Evolutionary conservation across 2,888 invertebrate species (phyloP).

Genomic region (Coelinius sp.): DNA sequence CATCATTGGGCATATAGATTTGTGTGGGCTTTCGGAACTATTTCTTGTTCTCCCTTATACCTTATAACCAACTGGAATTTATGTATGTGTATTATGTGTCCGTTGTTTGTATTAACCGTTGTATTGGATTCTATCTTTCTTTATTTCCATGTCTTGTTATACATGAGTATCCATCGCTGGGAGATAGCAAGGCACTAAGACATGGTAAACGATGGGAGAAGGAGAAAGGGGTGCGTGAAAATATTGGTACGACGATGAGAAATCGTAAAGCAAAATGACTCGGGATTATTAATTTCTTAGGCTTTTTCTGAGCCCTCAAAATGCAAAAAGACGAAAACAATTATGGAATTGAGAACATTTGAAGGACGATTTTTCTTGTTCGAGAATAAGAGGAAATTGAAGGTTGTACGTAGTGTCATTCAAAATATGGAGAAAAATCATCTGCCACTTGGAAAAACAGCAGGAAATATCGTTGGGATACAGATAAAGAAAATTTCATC

Average conservation of each 20-base stretch:
- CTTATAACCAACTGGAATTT: not conserved
- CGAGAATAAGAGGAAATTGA: too few relatives aligned
- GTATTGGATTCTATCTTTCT: constrained; percentile 8
- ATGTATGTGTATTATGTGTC: not conserved
- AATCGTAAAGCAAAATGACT: constrained; percentile 16
- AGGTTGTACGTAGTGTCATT: too few relatives aligned
- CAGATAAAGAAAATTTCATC: too few relatives aligned
- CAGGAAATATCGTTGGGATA: too few relatives aligned
- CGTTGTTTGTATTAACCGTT: constrained; percentile 14
- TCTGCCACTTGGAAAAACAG: too few relatives aligned
- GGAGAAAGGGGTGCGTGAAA: constrained; percentile 14
- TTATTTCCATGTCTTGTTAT: constrained; percentile 9
- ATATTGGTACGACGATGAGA: constrained; percentile 28
- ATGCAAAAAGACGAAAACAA: too few relatives aligned
- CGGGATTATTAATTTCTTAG: too few relatives aligned
- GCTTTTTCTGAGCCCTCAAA: too few relatives aligned
- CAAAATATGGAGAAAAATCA: too few relatives aligned
- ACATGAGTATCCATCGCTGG: not conserved
- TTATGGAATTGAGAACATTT: too few relatives aligned
- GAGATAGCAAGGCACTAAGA: not conserved
- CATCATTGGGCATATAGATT: constrained; percentile 15
- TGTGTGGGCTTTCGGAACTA: constrained; percentile 31
- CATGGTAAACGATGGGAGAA: constrained; percentile 1
- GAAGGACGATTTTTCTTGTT: too few relatives aligned
- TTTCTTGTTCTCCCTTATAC: not conserved